Evolutionary conservation across 2,888 invertebrate species (phyloP), one percentile per base, ranked within the genome.

Genomic region (Chrysina gloriosa): DNA sequence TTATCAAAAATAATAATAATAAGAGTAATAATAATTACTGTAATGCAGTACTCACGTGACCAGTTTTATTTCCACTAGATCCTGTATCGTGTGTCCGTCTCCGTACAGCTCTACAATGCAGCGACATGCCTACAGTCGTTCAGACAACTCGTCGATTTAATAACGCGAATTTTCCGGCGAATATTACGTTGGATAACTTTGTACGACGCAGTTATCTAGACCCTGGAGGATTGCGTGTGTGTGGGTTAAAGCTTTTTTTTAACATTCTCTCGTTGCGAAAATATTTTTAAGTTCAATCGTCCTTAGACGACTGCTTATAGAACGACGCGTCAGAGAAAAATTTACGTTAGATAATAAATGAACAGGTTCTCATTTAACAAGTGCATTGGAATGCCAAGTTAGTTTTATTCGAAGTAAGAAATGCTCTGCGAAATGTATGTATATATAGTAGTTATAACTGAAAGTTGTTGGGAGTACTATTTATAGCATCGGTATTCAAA

Each of bases 41-140:
- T 69, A 70, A 70, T 69, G 72, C 71, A 64, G 70, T 65, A 71
- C 73, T 77, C 77, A 77, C 77, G 77, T 77, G 76, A 77, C 71
- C 74, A 74, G 75, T 77, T 76, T 77, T 78, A 77, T 75, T 75
- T 75, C 75, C 75, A 73, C 75, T 76, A 78, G 78, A 78, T 78
- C 78, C 79, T 77, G 77, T 77, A 77, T 77, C 76, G 76, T 29
- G 52, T 45, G 56, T 56, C 47, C 56, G 31, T 56, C 56, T 65
- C 65, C 47, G 65, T 31, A 42, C 65, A 31, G 54, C 56, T 56
- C 56, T 65, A 65, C 65, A 65, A 65, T 65, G 42, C 56, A 42
- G 56, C 45, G 65, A 65, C 65, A 54, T 65, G 65, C 45, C 25
- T 29, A 39, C 31, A 56, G 65, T 42, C 19, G 56, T 29, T n/a